These are phyloP conservation scores for Pardosa pseudoannulata DNA, from an alignment of 2,888 invertebrate species.

Conservation along the genomic window DNA sequence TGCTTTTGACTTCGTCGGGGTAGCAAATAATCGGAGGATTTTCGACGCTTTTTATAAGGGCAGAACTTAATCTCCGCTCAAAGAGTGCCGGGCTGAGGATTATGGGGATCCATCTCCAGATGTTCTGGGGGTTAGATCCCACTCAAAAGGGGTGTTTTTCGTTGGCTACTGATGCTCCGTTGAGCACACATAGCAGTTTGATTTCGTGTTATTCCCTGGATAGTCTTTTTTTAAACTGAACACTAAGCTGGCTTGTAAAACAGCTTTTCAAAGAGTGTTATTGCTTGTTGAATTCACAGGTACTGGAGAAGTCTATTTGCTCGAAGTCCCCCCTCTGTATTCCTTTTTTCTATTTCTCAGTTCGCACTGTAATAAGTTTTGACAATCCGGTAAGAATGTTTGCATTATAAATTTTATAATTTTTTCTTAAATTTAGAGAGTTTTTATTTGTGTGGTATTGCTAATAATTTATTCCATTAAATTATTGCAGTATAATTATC, in stretches of 20 bases:
- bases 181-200: background rate
- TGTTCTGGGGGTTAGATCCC: background rate
- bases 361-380: too few relatives aligned
- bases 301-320: background rate
- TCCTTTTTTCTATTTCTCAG: too few relatives aligned
- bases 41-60: slow-evolving; percentile 31
- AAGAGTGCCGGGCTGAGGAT: slow-evolving; percentile 37
- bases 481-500: too few relatives aligned
- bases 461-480: too few relatives aligned
- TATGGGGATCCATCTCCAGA: slow-evolving; percentile 35
- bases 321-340: too few relatives aligned
- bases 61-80: slow-evolving; percentile 15
- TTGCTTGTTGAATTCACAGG: background rate
- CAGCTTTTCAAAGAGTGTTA: background rate
- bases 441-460: too few relatives aligned
- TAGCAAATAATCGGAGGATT: slow-evolving; percentile 41
- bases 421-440: too few relatives aligned
- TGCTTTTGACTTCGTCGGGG: slow-evolving; percentile 17
- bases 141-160: background rate
- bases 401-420: too few relatives aligned
- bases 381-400: too few relatives aligned
- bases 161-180: background rate
- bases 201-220: background rate
- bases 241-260: background rate
- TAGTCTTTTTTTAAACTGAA: background rate